These are phyloP conservation scores for Spongilla lacustris DNA, from an alignment of 37 sponge, comb jelly and placozoan species.

Conservation along the genomic window DNA sequence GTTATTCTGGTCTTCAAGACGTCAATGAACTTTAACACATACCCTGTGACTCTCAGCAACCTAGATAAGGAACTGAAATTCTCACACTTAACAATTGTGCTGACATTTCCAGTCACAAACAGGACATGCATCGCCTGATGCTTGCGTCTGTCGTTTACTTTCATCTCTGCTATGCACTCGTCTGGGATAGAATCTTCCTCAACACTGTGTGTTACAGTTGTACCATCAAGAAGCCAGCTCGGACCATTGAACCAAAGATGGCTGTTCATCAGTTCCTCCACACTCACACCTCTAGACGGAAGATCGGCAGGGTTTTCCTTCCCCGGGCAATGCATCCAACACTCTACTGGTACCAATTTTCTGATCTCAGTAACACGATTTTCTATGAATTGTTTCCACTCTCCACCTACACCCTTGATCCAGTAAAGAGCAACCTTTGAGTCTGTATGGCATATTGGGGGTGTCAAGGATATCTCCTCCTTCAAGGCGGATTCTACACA, in stretches of 20 bases:
- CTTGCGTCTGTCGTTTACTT: neutral
- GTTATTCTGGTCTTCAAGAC: neutral
- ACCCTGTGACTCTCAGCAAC: constrained; percentile 6
- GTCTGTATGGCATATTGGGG: constrained; percentile 16
- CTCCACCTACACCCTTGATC: constrained; percentile 24
- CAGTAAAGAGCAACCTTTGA: constrained; percentile 32
- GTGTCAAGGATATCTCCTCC: neutral
- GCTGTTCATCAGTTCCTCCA: neutral
- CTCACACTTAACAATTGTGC: constrained; percentile 15
- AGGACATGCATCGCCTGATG: neutral
- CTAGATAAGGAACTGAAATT: constrained; percentile 13
- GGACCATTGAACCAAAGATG: constrained; percentile 26
- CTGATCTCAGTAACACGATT: constrained; percentile 33
- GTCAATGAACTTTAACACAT: constrained; percentile 12
- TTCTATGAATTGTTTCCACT: constrained; percentile 28
- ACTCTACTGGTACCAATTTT: neutral
- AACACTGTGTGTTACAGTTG: neutral
- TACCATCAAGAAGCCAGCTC: constrained; percentile 6
- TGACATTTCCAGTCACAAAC: neutral
- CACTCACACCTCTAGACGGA: constrained; percentile 24
- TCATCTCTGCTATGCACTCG: constrained; percentile 16
- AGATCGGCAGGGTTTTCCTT: constrained; percentile 38
- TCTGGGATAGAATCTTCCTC: constrained; percentile 18
- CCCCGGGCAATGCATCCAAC: constrained; percentile 38
- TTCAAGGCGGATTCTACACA: constrained; percentile 4